Evolutionary conservation across 1,140 invertebrate species (phyloP), one percentile per base, ranked within the genome.

Genomic region (Drosophila sp.): DNA sequence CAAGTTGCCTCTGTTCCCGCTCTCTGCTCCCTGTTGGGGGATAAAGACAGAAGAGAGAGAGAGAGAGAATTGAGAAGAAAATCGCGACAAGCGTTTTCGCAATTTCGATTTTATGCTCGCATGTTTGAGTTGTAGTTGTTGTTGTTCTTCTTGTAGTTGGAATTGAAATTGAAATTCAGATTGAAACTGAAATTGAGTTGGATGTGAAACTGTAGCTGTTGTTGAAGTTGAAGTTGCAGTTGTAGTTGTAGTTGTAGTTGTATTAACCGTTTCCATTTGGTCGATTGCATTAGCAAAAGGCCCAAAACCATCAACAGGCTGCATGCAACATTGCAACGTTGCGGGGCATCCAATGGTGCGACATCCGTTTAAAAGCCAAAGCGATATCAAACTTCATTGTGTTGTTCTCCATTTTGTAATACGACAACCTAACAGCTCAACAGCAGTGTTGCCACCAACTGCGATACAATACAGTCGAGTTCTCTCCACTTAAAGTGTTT

Each of bases 321-420:
- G 14, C 48, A 51, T 9, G 40, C n/a, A 61, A 4, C n/a, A 8
- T 36, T 36, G n/a, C 36, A 38, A 4, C 36, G n/a, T 38, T 38
- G 36, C 9, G 27, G n/a, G 46, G 25, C 46, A 18, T 21, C 21
- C 32, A 38, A 40, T 40, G 32, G n/a, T 40, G 45, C 32, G 46
- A 41, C 45, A 25, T 71, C 32, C 18, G 43, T 56, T 64, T 29
- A 21, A 25, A 45, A 18, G 18, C 18, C 41, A 46, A 46, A 46
- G 45, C 66, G 53, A 72, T 72, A 59, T 67, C 64, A 72, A 72
- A 72, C 70, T 61, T 59, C 64, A 67, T 67, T 67, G 54, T 72
- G 58, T 48, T 48, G 63, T 48, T 34, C 70, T 34, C 54, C 43
- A 63, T 59, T 54, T 70, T 41, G 45, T 36, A 58, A 50, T 36